Base-by-base conservation (phyloP, 2,113 vertebrate genomes). In the Peromyscus polionotus region DNA sequence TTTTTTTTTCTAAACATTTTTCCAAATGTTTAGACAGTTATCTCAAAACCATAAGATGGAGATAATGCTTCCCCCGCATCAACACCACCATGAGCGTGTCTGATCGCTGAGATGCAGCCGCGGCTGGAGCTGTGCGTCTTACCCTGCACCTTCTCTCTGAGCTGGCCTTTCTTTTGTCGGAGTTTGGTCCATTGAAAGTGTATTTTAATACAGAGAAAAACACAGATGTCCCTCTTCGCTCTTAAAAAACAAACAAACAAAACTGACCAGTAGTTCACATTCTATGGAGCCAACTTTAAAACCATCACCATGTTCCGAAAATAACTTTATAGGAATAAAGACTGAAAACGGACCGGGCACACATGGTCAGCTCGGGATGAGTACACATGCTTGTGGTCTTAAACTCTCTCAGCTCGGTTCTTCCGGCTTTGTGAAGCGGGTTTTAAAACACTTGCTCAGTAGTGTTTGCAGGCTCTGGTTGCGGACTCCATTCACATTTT, bases 1-100 rank as follows among this genome's bases (percentile, higher is more conserved):
- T 94, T 88, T 76, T 94, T 77, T 95, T 97, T 92, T 80, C 88
- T 20, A 22, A 73, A 73, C n/a, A 39, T 94, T 70, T 95, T 97
- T 79, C 90, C 90, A 93, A 91, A 77, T 75, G 70, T 73, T 77
- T 86, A 81, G 42, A 33, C n/a, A 48, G 19, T 91, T 79, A 75
- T 73, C 95, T 20, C 67, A n/a, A 89, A 73, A 93, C 45, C 39
- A 31, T 67, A 0, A 0, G 68, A 59, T 63, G 36, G 36, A 65
- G 24, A 63, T 76, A 45, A 61, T 68, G 88, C 36, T 31, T 81
- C 90, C 8, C 75, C 51, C 59, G 3, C 20, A 31, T 22, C 61
- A 83, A 57, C n/a, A 48, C 24, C 5, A 48, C 59, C 31, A 33
- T 88, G 88, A 76, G 73, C 20, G 51, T 48, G 33, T 81, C 33